Base-by-base conservation (phyloP, 2,888 invertebrate genomes). In the Helobdella robusta region DNA sequence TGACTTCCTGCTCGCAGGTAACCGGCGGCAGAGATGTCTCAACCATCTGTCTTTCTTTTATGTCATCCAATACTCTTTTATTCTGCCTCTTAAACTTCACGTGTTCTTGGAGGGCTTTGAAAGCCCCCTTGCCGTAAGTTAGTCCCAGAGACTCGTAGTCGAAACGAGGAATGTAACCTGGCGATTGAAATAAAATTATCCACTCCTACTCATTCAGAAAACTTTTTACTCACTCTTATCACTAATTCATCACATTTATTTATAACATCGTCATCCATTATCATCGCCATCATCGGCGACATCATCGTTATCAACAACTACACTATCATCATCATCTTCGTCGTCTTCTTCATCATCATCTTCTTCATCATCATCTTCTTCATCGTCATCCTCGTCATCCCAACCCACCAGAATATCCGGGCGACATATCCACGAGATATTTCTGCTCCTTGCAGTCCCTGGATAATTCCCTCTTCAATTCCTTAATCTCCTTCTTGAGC, bases 41-140 rank as follows among this genome's bases (percentile, higher is more conserved):
- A 8, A 23, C 23, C 32, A 30, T 32, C 32, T 56, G 20, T n/a
- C 35, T n/a, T 6, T 30, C 36, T 32, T 48, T 48, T 20, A 62
- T 32, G 6, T 62, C 50, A 6, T n/a, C 18, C 15, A 62, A 25
- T 15, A 32, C n/a, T 8, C 11, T 23, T 15, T 46, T 35, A 2
- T n/a, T 20, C 30, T 50, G 30, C 23, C 35, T 20, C 48, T 30
- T 62, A 18, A 25, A 44, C 1, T 4, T 18, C 28, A 62, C 25
- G n/a, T 50, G 44, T 4, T 62, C 50, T 25, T 62, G 25, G n/a
- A 62, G 62, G 32, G 62, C 36, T n/a, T 62, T 62, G 48, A 46
- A 44, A 34, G 32, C 50, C n/a, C 32, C 50, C 23, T n/a, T 62
- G 30, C 44, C 23, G 44, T 50, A 62, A 8, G 48, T 62, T 35